phyloP scores from a whole-genome alignment of 2,797 vertebrate species.

The Halcyon badia region DNA sequence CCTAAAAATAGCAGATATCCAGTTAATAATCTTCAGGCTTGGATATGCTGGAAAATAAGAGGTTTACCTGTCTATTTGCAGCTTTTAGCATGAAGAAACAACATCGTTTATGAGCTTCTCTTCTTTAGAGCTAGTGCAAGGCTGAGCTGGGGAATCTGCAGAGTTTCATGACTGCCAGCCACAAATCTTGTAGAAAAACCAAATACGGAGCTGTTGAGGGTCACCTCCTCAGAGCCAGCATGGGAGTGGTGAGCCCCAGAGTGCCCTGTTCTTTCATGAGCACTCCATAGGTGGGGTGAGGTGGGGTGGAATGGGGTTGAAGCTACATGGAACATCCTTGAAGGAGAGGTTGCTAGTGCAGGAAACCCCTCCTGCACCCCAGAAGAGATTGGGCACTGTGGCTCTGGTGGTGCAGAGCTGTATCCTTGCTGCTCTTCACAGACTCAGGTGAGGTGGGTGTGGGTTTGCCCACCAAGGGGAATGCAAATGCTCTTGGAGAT shows the following conservation, averaged over 20 bases:
- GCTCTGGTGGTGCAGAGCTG: background rate
- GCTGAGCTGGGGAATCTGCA: background rate
- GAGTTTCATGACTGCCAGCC: background rate
- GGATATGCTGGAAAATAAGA: background rate
- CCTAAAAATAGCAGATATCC: background rate
- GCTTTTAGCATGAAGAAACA: background rate
- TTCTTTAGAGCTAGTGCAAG: background rate
- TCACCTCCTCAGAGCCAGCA: background rate
- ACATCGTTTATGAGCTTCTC: background rate
- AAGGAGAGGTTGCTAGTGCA: background rate
- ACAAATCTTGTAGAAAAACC: background rate
- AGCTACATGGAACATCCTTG: background rate
- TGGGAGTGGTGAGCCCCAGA: background rate
- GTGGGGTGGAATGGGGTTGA: background rate
- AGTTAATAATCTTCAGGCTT: background rate
- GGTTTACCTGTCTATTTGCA: background rate
- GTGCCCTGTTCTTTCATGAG: background rate
- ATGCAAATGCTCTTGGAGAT: background rate
- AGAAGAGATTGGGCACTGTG: rapidly evolving
- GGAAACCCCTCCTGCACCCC: background rate
- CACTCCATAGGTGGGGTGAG: background rate
- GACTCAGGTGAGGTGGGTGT: background rate
- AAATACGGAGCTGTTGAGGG: background rate
- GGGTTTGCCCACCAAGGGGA: background rate
- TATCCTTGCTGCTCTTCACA: background rate